phyloP scores from a whole-genome alignment of 1,140 invertebrate species.

The Drosophila obscura region DNA sequence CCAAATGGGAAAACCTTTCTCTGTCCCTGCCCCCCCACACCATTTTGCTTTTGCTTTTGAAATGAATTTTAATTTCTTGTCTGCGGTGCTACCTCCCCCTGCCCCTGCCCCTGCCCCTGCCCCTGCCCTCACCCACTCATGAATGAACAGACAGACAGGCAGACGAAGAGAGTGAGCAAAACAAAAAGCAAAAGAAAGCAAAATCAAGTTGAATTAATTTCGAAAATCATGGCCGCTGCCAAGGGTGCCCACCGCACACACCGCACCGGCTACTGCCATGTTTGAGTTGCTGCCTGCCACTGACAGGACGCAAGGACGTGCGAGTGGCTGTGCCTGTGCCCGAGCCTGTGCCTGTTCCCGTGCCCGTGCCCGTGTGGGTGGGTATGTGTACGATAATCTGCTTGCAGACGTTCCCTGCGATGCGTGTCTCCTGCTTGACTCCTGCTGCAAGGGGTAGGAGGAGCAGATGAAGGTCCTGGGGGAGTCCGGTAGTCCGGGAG shows the following conservation, averaged over 20 bases:
- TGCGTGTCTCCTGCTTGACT: slow-evolving; percentile 70
- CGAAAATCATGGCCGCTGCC: slow-evolving; percentile 78
- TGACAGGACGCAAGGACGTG: slow-evolving; percentile 65
- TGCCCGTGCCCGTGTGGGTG: background rate
- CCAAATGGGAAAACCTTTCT: slow-evolving; percentile 48
- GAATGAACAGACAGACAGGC: slow-evolving; percentile 10
- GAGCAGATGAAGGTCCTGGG: background rate
- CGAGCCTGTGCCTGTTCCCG: too few relatives aligned
- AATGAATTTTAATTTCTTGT: slow-evolving; percentile 83
- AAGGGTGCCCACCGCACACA: slow-evolving; percentile 34
- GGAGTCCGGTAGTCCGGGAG: too few relatives aligned
- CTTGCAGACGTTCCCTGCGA: slow-evolving; percentile 75
- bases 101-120: background rate
- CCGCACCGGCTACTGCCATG: slow-evolving; percentile 19
- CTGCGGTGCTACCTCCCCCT: slow-evolving; percentile 49
- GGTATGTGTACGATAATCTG: slow-evolving; percentile 67
- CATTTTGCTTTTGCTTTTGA: slow-evolving; percentile 47
- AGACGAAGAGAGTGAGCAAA: slow-evolving; percentile 52
- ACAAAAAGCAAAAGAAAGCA: slow-evolving; percentile 80
- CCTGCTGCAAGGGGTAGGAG: slow-evolving; percentile 3
- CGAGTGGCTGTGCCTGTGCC: background rate
- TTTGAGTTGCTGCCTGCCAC: slow-evolving; percentile 48
- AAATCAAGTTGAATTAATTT: slow-evolving; percentile 83
- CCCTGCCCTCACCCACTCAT: background rate
- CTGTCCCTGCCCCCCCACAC: background rate